Conservation (phyloP, 2,797 vertebrate species). For the Meriones psammophilus region DNA sequence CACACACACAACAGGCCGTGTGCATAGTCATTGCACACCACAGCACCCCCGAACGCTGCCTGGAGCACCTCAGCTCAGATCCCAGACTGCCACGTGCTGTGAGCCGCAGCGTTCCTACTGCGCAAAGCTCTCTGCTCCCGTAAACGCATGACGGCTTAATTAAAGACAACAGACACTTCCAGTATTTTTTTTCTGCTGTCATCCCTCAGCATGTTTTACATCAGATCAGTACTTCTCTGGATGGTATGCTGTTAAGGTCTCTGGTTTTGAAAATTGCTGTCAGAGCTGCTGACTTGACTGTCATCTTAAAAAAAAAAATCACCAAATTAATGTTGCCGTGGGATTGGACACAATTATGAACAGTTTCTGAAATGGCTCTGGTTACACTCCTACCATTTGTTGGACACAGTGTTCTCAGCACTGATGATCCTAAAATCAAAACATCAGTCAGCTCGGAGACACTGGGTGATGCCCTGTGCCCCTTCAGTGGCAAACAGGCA, state of each 20-base stretch:
- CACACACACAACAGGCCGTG: too few species aligned
- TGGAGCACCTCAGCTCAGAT: background rate
- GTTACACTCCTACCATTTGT: background rate
- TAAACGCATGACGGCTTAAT: background rate
- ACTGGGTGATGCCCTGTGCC: background rate
- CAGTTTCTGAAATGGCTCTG: background rate
- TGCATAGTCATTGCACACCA: too few species aligned
- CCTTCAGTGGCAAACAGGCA: background rate
- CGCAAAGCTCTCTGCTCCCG: background rate
- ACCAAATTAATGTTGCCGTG: background rate
- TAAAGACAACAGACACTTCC: background rate
- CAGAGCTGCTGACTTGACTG: background rate
- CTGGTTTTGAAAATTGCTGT: background rate
- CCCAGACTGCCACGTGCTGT: background rate
- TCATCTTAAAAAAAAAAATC: background rate
- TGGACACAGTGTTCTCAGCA: background rate
- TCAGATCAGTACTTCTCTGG: background rate
- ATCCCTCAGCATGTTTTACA: background rate
- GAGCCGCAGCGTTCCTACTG: background rate
- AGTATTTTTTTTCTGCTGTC: background rate
- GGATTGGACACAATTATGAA: background rate
- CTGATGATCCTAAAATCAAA: background rate
- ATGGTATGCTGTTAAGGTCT: background rate
- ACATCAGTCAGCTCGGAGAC: background rate
- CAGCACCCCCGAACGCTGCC: background rate